Base-by-base conservation (phyloP, 2,888 invertebrate genomes). In the Loripinus fragilis region DNA sequence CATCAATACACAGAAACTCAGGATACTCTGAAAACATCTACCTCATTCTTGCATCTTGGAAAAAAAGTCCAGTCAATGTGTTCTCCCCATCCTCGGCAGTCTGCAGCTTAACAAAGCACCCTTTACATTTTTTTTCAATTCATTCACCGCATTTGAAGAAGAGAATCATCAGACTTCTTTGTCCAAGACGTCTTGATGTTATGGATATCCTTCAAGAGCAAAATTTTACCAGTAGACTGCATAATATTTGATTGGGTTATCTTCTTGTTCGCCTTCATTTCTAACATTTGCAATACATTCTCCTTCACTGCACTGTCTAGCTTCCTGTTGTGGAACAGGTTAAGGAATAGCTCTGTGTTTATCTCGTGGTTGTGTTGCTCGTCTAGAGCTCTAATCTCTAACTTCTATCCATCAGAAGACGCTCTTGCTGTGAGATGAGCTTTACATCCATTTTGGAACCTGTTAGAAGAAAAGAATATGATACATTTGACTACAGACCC, bases 191-290 rank as follows among this genome's bases (percentile, higher is more conserved):
- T 28, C 28, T 55, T 67, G 7, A 73, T 5, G 55, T 68, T 74
- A 48, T 74, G 69, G 17, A 74, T 69, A 55, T 74, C 74, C 35
- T 74, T 74, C 45, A 74, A 15, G 2, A 64, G 42, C 8, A 74
- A 17, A 25, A 45, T 30, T 74, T 74, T 69, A 1, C 74, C 74
- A 7, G 69, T 74, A 8, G 25, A 41, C 25, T n/a, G 10, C 69
- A 74, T 74, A 25, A 45, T 17, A 20, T 2, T 17, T 23, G 23
- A 28, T 25, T 60, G 64, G n/a, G 69, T 69, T n/a, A 74, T 60
- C 64, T 69, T 74, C 30, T 69, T 69, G 48, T 74, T 74, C 15
- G 74, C 74, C 35, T 74, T 74, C 25, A 74, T 45, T 5, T 55
- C 25, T 17, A 74, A 12, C 55, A 74, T 60, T 8, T 74, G 25